These are phyloP conservation scores for Ctenopoma kingsleyae DNA, from an alignment of 2,797 vertebrate genomes.

Conservation along the genomic window DNA sequence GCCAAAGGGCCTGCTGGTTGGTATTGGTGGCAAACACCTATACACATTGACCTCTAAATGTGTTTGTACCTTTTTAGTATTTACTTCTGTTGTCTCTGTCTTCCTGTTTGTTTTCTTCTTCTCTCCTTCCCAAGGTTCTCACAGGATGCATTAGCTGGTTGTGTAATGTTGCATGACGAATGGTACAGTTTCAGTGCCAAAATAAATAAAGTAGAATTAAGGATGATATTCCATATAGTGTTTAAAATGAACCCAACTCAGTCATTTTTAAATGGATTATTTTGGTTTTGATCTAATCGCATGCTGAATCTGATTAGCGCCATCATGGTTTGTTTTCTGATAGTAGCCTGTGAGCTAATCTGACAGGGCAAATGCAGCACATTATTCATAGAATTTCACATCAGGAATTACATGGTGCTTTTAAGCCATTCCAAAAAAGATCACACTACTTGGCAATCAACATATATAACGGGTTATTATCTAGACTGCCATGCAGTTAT, in stretches of 20 bases:
- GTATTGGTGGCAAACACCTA: conserved; percentile 14
- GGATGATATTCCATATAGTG: conserved; percentile 32
- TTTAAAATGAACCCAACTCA: conserved; percentile 39
- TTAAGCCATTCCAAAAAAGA: conserved; percentile 2
- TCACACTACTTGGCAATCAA: not conserved
- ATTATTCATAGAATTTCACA: conserved; percentile 26
- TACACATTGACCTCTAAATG: conserved; percentile 63
- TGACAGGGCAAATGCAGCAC: conserved; percentile 11
- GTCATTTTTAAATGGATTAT: conserved; percentile 50
- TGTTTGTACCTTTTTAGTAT: conserved; percentile 26
- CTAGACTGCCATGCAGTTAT: not conserved
- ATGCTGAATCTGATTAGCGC: conserved; percentile 37
- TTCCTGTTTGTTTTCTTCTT: not conserved
- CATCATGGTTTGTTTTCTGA: conserved; percentile 48
- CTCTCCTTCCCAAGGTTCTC: conserved; percentile 7
- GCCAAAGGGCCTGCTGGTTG: conserved; percentile 51
- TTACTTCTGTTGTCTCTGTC: conserved; percentile 22
- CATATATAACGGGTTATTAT: conserved; percentile 10
- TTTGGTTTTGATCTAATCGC: conserved; percentile 42
- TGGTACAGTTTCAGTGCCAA: conserved; percentile 7
- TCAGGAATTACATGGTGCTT: conserved; percentile 24
- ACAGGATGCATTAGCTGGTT: not conserved
- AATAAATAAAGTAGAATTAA: conserved; percentile 44
- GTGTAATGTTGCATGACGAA: conserved; percentile 38
- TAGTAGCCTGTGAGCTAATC: conserved; percentile 22